phyloP scores from a whole-genome alignment of 2,888 invertebrate genomes.

The Eristalis intricaria region DNA sequence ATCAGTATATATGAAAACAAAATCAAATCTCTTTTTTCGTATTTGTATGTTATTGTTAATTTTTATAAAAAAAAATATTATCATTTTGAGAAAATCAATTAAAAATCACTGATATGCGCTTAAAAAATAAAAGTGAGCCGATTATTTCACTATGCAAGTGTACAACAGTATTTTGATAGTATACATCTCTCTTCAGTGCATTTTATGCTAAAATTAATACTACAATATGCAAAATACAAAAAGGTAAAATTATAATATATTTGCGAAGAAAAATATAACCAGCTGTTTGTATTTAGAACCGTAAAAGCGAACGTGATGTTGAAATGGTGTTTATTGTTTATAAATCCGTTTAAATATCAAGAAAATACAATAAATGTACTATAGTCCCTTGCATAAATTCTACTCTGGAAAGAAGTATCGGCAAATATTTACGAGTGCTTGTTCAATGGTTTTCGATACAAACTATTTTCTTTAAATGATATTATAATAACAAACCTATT shows the following conservation, averaged over 20 bases:
- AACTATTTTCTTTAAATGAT: constrained; percentile 81
- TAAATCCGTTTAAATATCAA: no score
- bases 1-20: constrained; percentile 59
- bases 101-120: constrained; percentile 79
- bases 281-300: no score
- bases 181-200: no score
- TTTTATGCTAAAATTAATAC: no score
- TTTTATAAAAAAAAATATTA: constrained; percentile 78
- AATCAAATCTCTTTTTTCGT: constrained; percentile 81
- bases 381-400: no score
- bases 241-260: no score
- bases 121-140: constrained; percentile 74
- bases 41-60: constrained; percentile 81
- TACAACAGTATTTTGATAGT: not conserved
- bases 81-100: constrained; percentile 81
- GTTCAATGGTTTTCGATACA: constrained; percentile 79
- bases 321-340: no score
- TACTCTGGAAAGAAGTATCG: constrained; percentile 2
- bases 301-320: no score
- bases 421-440: constrained; percentile 75
- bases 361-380: no score
- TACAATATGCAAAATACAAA: no score
- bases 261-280: no score
- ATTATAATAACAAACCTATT: constrained; percentile 73
- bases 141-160: constrained; percentile 60